Conservation (phyloP, 2,113 vertebrate species). For the Mohoua ochrocephala region DNA sequence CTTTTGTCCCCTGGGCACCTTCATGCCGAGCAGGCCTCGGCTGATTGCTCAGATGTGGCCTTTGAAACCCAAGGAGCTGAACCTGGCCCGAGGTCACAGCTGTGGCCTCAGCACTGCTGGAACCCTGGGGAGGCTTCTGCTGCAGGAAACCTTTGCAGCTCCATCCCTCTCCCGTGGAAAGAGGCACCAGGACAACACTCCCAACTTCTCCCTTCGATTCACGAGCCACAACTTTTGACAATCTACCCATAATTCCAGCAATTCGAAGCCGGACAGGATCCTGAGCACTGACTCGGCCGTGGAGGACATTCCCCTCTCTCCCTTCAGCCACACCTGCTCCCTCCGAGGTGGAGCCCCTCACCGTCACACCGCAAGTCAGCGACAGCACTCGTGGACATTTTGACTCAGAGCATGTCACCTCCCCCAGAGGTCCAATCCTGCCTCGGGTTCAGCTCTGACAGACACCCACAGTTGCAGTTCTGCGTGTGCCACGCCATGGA, state of each 20-base stretch:
- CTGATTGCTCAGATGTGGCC: background rate
- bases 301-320: background rate
- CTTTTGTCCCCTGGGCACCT: background rate
- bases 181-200: background rate
- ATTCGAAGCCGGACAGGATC: background rate
- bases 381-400: background rate
- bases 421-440: background rate
- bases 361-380: background rate
- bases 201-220: background rate
- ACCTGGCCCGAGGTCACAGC: background rate
- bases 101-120: background rate
- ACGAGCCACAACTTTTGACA: background rate
- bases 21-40: background rate
- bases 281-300: background rate
- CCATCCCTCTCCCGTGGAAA: background rate
- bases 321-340: background rate
- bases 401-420: background rate
- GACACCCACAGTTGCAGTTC: constrained; percentile 10
- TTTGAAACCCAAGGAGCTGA: background rate
- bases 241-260: background rate
- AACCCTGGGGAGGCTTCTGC: background rate
- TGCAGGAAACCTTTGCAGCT: background rate
- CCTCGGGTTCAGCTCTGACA: background rate
- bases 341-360: background rate
- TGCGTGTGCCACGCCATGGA: background rate